A percentile compares a stretch with the other conserved stretches of the same genome.
Conservation (phyloP, 2,888 invertebrate genomes). For the Timandra comae region DNA sequence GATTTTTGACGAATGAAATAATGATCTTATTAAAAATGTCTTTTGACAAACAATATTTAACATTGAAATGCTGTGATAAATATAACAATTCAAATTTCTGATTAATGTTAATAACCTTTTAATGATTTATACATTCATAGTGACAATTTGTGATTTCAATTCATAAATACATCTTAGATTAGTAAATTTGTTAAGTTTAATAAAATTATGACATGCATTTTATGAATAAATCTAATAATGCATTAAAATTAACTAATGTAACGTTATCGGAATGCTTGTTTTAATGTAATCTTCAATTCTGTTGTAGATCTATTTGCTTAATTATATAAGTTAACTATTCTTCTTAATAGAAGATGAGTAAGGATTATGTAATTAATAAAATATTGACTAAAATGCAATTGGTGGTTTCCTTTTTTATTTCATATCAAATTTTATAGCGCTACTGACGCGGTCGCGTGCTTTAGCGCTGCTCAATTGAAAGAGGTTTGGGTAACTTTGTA, state of each 20-base stretch:
- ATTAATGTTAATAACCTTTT: constrained; percentile 24
- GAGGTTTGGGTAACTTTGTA: too few relatives aligned
- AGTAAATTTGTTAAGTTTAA: constrained; percentile 36
- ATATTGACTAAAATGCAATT: constrained; percentile 3
- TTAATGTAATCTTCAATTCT: constrained; percentile 44
- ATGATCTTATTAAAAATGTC: constrained; percentile 31
- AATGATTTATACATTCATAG: constrained; percentile 33
- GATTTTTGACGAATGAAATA: too few relatives aligned
- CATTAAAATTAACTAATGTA: constrained; percentile 2
- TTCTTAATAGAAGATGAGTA: constrained; percentile 21
- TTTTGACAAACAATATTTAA: constrained; percentile 54
- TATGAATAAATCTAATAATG: constrained; percentile 23
- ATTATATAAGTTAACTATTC: constrained; percentile 25
- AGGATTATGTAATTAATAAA: constrained; percentile 19
- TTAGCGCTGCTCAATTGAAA: too few relatives aligned
- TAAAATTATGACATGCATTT: constrained; percentile 43
- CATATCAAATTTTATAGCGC: too few relatives aligned
- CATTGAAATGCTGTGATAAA: constrained; percentile 70
- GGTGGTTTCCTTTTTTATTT: too few relatives aligned
- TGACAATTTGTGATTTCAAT: constrained; percentile 37
- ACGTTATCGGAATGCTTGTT: constrained; percentile 33
- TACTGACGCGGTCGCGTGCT: too few relatives aligned
- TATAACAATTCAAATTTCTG: constrained; percentile 42
- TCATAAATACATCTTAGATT: constrained; percentile 32
- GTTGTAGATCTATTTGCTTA: constrained; percentile 36